Evolutionary conservation across 30 jellyfish, hydroid and myxozoan species (phyloP), one percentile per base, ranked within the genome.

Genomic region (Turritopsis rubra): DNA sequence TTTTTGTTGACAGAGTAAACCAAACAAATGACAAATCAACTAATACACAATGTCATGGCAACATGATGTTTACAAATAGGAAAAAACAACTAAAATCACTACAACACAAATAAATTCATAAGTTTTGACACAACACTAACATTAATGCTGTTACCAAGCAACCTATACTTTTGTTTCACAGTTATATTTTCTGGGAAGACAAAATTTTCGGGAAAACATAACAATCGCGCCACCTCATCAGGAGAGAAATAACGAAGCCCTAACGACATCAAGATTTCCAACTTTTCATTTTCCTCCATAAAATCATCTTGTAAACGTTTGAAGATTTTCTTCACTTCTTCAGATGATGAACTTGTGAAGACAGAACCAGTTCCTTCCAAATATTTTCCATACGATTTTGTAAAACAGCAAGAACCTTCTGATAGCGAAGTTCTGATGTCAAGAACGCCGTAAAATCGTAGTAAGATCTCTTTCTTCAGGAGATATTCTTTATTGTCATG

Each of bases 351-450:
- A 1, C 84, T 52, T 4, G 91, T 79, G 19, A 91, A 73, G 9
- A 91, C 87, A 18, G 98, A 91, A 29, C 96, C 96, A 8, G 95
- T 87, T 65, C 96, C 96, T 75, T 91, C 90, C 0, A 87, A 73
- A 68, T 78, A 91, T 25, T 89, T 79, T 8, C 92, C 92, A 65
- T 91, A 91, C 84, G 95, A 96, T 80, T 88, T 91, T 18, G 98
- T 91, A 65, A 91, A 91, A 70, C 98, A 91, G 79, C 98, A 91
- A 28, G 98, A 87, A 16, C 73, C 77, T 16, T 79, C 80, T 18
- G 98, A 91, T 41, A 74, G 75, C 17, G 91, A 87, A 52, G 83
- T 71, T 29, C 87, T 95, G 66, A 91, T 91, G 81, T 91, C 98
- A 76, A 75, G 52, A 29, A 80, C 29, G 1, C 65, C 22, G 79